Base-by-base conservation (phyloP, 2,888 invertebrate species). In the Pristionchus arcanus region DNA sequence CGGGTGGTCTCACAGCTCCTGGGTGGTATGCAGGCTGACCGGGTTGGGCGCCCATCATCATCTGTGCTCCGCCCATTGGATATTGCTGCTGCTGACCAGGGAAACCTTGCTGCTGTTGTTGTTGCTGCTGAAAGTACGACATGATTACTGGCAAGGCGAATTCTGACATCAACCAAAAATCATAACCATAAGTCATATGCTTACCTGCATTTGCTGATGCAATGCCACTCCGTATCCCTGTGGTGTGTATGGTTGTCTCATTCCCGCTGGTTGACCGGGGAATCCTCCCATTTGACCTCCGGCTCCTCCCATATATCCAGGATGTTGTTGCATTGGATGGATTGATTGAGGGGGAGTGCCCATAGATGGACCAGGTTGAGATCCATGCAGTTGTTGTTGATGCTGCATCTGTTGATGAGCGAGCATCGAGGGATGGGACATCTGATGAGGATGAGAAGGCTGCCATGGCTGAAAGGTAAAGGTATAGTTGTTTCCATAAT, bases 1-100 rank as follows among this genome's bases (percentile, higher is more conserved):
- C 81, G 19, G 49, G n/a, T n/a, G 81, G 49, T 42, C 81, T 53
- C 81, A 81, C 49, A 3, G 11, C 53, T 53, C 28, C 49, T n/a
- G 81, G 81, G n/a, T 81, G 81, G 81, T 49, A 81, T 42, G 53
- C 81, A 21, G 81, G n/a, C 49, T 81, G 81, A 1, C 81, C 49
- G 4, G 81, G 77, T 25, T 77, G 77, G 9, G n/a, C 37, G 21
- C 37, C 28, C 49, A 81, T 81, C 49, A 49, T 49, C 81, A 81
- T 81, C 49, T 42, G 81, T 9, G 13, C 49, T 53, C 49, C 49
- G 13, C 71, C 71, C n/a, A 25, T 28, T 4, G 81, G 81, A 42
- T 53, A 49, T n/a, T 81, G 81, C 13, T 81, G 81, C 5, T 74
- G 37, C 37, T 74, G 74, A n/a, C n/a, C 25, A 9, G 81, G 49